Evolutionary conservation across 2,797 vertebrate species (phyloP).

Genomic region (Vultur gryphus): DNA sequence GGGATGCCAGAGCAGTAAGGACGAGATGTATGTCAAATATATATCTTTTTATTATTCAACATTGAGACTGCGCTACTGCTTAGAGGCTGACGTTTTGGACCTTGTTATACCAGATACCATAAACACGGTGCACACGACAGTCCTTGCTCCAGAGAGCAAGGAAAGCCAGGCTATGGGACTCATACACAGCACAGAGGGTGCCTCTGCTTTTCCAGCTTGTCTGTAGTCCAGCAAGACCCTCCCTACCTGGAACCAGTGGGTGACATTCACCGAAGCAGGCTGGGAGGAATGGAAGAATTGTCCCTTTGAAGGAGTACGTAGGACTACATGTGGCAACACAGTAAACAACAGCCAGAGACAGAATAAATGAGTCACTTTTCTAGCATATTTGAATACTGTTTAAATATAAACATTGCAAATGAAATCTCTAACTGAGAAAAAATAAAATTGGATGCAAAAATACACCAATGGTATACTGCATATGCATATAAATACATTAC

Average conservation of each 20-base stretch:
- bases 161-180: neutral
- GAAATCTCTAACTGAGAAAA: slow-evolving; percentile 31
- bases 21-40: neutral
- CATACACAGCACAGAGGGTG: neutral
- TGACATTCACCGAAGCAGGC: neutral
- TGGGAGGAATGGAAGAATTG: neutral
- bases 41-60: neutral
- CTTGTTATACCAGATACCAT: neutral
- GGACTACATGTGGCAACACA: neutral
- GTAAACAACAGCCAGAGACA: neutral
- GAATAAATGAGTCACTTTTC: slow-evolving; percentile 10
- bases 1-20: neutral
- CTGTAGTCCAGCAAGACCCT: neutral
- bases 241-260: neutral
- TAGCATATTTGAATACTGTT: slow-evolving; percentile 24
- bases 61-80: neutral
- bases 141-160: neutral
- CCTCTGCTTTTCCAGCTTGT: neutral
- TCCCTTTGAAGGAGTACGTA: neutral
- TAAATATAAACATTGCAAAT: slow-evolving; percentile 49
- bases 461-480: neutral
- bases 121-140: neutral
- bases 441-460: slow-evolving; percentile 42
- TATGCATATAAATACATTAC: neutral
- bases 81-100: neutral